Base-by-base conservation (phyloP, 2,797 vertebrate species). In the Peromyscus melanophrys region DNA sequence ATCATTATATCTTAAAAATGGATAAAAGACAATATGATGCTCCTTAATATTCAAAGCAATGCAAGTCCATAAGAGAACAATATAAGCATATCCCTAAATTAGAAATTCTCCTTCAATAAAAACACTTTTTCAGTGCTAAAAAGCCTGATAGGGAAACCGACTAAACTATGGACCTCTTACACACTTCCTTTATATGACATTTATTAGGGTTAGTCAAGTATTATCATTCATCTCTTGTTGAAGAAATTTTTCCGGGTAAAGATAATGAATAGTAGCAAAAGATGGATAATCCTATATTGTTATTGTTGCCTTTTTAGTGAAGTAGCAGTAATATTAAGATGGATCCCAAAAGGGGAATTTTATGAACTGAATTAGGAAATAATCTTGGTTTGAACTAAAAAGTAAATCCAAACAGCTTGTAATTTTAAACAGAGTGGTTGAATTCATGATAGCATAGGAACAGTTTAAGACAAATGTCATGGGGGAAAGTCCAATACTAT, bases 151-250 rank as follows among this genome's bases (percentile, higher is more conserved):
- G 95, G 88, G 97, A 98, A 98, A 98, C 96, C 97, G 97, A 95
- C 95, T 97, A 98, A 98, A 98, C 99, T 98, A 98, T 98, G 97
- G 97, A 97, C 95, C 98, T 97, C 88, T 98, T 92, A 98, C 96
- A 49, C 97, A 98, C 94, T 97, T 96, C 96, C 94, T 98, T 98
- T 97, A 94, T 97, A 98, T 97, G 97, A 98, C 94, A 98, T 96
- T 92, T 52, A 98, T 96, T 94, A 27, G 95, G 96, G 95, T 92
- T 46, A 97, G 92, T 95, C 77, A 59, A 92, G 52, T 71, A 92
- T 86, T 95, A 95, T 46, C 46, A 91, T 96, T 95, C 2, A 8
- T 92, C 61, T 80, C 73, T 78, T 94, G 29, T 92, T 97, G 85
- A 29, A 96, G 49, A 96, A 97, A 88, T 40, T 86, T 61, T 95